Evolutionary conservation across 2,888 invertebrate species (phyloP).

Genomic region (Uropetala carovei): DNA sequence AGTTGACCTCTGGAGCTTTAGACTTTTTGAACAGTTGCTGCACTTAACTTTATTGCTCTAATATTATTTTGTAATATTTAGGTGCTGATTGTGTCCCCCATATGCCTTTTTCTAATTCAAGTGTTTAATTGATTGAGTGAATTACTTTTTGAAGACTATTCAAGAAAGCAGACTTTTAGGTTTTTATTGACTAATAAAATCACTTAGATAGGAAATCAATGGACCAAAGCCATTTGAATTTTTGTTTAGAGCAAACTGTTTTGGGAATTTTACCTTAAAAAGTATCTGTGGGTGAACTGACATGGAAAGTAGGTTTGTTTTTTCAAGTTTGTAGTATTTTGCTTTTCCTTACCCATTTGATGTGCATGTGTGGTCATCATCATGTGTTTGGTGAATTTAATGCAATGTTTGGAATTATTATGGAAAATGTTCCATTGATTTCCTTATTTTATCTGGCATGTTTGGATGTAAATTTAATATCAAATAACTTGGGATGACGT

Average conservation of each 20-base stretch:
- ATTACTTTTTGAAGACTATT: no score
- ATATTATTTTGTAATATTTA: no score
- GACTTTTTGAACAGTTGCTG: no score
- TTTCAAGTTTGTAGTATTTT: not conserved
- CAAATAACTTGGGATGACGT: not conserved
- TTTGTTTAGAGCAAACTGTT: not conserved
- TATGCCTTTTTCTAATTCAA: no score
- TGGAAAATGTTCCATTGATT: not conserved
- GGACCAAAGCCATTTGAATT: no score
- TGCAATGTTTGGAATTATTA: not conserved
- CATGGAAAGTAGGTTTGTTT: not conserved
- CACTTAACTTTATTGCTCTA: no score
- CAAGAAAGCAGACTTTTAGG: no score
- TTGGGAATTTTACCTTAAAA: not conserved
- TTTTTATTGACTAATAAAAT: no score
- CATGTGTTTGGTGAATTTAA: not conserved
- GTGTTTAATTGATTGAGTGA: no score
- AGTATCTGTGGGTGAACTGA: not conserved
- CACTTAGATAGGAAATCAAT: no score
- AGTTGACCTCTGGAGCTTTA: no score
- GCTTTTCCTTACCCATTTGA: not conserved
- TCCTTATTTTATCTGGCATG: not conserved
- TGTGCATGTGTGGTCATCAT: not conserved
- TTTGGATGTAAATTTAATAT: not conserved
- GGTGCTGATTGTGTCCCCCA: no score